Evolutionary conservation across 2,113 vertebrate genomes (phyloP).

Genomic region (Anser brachyrhynchus): DNA sequence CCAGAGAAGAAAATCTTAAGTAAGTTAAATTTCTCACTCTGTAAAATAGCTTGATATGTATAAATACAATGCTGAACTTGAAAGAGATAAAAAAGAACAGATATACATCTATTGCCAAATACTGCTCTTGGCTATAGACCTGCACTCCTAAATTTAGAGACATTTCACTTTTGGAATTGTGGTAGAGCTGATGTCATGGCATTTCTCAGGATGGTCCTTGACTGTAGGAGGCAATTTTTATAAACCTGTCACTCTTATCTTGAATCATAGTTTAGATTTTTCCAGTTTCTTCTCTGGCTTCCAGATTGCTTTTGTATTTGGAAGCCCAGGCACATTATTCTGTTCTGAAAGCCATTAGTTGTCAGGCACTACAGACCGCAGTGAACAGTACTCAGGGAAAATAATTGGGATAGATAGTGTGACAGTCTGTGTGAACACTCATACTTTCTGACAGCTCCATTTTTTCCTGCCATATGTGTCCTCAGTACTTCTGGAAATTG

Average conservation of each 20-base stretch:
- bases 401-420: background rate
- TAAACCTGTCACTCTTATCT: background rate
- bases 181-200: background rate
- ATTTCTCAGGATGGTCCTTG: background rate
- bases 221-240: constrained; percentile 27
- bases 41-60: background rate
- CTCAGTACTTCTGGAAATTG: constrained; percentile 14
- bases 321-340: background rate
- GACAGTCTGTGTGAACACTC: constrained; percentile 6
- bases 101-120: background rate
- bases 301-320: background rate
- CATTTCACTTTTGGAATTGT: background rate
- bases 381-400: background rate
- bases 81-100: background rate
- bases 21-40: background rate
- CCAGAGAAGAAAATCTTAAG: background rate
- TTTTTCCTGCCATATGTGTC: constrained; percentile 51
- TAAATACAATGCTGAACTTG: background rate
- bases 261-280: background rate
- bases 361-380: background rate
- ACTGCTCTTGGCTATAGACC: background rate
- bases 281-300: constrained; percentile 5
- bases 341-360: background rate
- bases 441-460: constrained; percentile 61
- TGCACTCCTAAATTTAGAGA: background rate